Evolutionary conservation across 2,113 vertebrate species (phyloP), one percentile per base, ranked within the genome.

Genomic region (Phylloscopus whistleri): DNA sequence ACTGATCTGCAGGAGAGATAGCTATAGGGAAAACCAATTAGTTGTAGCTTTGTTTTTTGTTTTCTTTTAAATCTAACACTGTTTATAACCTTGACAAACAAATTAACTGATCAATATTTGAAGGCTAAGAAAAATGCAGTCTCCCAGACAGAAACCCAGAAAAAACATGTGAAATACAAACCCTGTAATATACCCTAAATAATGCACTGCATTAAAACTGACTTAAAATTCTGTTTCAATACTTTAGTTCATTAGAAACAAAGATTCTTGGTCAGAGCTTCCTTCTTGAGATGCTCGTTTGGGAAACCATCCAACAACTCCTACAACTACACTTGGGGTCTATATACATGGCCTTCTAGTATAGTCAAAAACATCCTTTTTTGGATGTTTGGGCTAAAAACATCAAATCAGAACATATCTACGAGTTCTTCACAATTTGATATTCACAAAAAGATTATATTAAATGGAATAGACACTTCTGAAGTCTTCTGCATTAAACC

Each of bases 91-190:
- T 56, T 90, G 88, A 92, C 73, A 91, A 92, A 74, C 37, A 77
- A 90, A 94, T 86, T 88, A 93, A 86, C 72, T 68, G 72, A 91
- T 95, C 89, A 73, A 89, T 95, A 96, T 60, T 48, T 64, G 51
- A 39, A 86, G 33, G 56, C 52, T 26, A 30, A 67, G 79, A 83
- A 88, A 74, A 94, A 92, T 66, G 31, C 10, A 7, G 55, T 31
- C 43, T 84, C 30, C 15, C 11, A 84, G 43, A 60, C 3, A 67
- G 70, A 90, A 80, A 8, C 22, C 20, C 43, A 81, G 21, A 73
- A 52, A 69, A 89, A 75, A 82, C n/a, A 87, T 7, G 39, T 17
- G 7, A 23, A 78, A 81, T 81, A 74, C 49, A 30, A n/a, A 2
- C 1, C 10, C 21, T 8, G 14, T 10, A 73, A 48, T 33, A 67